Evolutionary conservation across 1,140 invertebrate species (phyloP).

Genomic region (Frieseomelitta varia): DNA sequence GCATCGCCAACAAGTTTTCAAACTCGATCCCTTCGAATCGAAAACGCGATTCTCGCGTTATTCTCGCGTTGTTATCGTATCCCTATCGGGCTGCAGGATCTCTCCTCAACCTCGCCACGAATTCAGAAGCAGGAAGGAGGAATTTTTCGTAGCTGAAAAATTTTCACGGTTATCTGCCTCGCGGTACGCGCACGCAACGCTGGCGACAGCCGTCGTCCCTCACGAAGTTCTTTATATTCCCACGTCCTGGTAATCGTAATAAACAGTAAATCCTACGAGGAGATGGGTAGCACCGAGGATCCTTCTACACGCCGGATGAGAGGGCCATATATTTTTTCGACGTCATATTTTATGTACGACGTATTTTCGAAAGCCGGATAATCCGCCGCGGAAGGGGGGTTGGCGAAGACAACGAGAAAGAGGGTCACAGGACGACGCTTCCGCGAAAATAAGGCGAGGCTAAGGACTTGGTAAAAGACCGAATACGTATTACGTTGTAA

Average conservation of each 20-base stretch:
- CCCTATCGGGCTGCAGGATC: not conserved
- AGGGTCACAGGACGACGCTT: conserved; percentile 37
- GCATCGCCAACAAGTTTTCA: not conserved
- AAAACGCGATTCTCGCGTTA: not conserved
- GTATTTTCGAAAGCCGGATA: conserved; percentile 57
- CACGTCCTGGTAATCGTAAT: conserved; percentile 27
- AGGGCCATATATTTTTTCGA: conserved; percentile 33
- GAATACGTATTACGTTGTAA: conserved; percentile 54
- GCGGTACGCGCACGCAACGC: not conserved
- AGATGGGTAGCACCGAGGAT: conserved; percentile 4
- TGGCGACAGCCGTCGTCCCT: not conserved
- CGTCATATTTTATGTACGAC: conserved; percentile 54
- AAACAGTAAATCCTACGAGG: conserved; percentile 40
- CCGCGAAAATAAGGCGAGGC: conserved; percentile 50
- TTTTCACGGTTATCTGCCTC: not conserved
- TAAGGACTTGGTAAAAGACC: conserved; percentile 56
- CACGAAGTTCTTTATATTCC: conserved; percentile 9
- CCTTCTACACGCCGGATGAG: conserved; percentile 14
- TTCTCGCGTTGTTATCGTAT: not conserved
- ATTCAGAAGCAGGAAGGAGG: not conserved
- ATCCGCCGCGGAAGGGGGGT: conserved; percentile 47
- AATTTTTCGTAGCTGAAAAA: not conserved
- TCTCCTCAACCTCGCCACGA: not conserved
- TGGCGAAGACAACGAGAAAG: conserved; percentile 16
- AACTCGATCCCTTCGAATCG: not conserved